These are phyloP conservation scores for Cryptus armator DNA, from an alignment of 2,888 invertebrate species.

Conservation along the genomic window DNA sequence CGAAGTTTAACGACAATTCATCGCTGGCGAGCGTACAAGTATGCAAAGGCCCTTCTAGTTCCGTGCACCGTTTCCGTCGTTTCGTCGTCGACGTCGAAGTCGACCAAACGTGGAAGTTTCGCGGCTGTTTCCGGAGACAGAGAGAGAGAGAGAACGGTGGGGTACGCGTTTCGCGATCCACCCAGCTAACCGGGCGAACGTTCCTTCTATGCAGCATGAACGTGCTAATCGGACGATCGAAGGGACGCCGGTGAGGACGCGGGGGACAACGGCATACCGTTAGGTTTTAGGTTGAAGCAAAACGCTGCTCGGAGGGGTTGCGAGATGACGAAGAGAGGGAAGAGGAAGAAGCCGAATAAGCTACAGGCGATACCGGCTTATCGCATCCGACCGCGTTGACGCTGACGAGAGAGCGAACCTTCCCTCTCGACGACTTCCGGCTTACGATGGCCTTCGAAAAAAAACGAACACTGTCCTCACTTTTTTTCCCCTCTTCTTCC, in stretches of 20 bases:
- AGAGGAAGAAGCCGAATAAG: constrained; percentile 61
- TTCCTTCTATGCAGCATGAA: constrained; percentile 59
- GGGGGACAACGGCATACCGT: constrained; percentile 33
- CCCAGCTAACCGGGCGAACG: constrained; percentile 29
- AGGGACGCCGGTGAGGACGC: constrained; percentile 43
- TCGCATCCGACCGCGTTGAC: constrained; percentile 55
- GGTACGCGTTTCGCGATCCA: constrained; percentile 41
- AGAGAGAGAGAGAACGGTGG: not conserved
- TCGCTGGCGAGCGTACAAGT: constrained; percentile 27
- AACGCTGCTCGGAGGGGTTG: constrained; percentile 7
- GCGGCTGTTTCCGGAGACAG: not conserved
- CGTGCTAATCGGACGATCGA: constrained; percentile 70
- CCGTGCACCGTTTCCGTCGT: constrained; percentile 32
- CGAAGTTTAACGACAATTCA: constrained; percentile 51
- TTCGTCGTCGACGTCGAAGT: constrained; percentile 35
- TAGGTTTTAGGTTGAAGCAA: constrained; percentile 37
- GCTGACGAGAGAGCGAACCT: not conserved
- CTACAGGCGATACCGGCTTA: constrained; percentile 55
- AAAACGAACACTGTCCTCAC: not conserved
- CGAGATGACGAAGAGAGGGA: constrained; percentile 27
- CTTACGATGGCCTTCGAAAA: constrained; percentile 17
- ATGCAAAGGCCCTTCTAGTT: constrained; percentile 16
- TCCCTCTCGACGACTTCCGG: not conserved
- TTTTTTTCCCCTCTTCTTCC: not conserved
- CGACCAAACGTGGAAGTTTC: constrained; percentile 50